A percentile compares a stretch with the other conserved stretches of the same genome.
Evolutionary conservation across 2,888 invertebrate species (phyloP).

Genomic region (Agrochola lychnidis): DNA sequence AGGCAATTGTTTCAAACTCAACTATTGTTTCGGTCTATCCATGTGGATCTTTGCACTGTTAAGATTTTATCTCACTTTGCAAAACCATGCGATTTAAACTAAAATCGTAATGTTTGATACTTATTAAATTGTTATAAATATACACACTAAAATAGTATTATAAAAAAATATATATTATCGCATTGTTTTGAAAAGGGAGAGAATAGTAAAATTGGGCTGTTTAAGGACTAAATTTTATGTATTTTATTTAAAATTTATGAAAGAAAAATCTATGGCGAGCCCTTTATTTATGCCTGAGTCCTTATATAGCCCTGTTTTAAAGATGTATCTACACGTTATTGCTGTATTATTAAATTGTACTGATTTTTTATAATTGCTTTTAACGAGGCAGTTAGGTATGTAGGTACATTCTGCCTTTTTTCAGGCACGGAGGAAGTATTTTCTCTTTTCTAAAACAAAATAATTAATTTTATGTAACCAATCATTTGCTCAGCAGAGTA

Average conservation of each 20-base stretch:
- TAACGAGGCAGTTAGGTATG: neutral
- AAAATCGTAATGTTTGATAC: slow-evolving; percentile 46
- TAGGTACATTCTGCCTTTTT: neutral
- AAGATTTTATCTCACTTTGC: slow-evolving; percentile 45
- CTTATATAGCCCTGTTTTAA: slow-evolving; percentile 29
- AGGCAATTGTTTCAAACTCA: slow-evolving; percentile 42
- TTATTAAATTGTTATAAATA: slow-evolving; percentile 21
- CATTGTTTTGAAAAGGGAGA: slow-evolving; percentile 53
- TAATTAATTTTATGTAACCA: neutral
- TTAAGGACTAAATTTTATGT: neutral
- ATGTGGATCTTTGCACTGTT: slow-evolving; percentile 17
- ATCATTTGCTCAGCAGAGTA: neutral
- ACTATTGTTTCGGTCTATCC: slow-evolving; percentile 6
- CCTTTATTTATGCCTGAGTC: neutral
- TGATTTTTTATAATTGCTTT: slow-evolving; percentile 36
- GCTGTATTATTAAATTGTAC: slow-evolving; percentile 46
- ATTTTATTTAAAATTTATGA: neutral
- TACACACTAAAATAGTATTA: slow-evolving; percentile 19
- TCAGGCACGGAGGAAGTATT: no score
- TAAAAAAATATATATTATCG: slow-evolving; percentile 13
- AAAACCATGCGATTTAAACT: slow-evolving; percentile 53
- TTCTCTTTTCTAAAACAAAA: neutral
- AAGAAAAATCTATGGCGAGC: neutral
- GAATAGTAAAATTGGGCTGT: slow-evolving; percentile 30
- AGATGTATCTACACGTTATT: slow-evolving; percentile 36